Base-by-base conservation (phyloP, 2,888 invertebrate genomes). In the Disparrhopalites patrizii region DNA sequence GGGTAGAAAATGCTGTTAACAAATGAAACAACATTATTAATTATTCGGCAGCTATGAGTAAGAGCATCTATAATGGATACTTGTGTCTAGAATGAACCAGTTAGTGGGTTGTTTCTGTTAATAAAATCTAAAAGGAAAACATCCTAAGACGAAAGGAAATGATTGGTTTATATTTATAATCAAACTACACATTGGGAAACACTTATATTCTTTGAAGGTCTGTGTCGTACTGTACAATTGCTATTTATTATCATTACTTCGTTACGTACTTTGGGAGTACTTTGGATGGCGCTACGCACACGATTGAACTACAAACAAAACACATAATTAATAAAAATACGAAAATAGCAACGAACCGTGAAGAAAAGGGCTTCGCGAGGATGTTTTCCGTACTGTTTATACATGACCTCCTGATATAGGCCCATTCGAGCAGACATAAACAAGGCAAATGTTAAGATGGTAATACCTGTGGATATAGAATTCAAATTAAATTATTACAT, bases 401-500 rank as follows among this genome's bases (percentile, higher is more conserved):
- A 92, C 3, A 96, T 79, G 0, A 86, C 86, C 81, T 97, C 96
- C 79, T 97, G 97, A 80, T 91, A 94, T 68, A 93, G 88, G 1
- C 97, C 97, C 93, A 97, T 93, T 75, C 92, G 84, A 0, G 98
- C 95, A 0, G 97, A 96, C 65, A 96, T 83, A 75, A 98, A 88
- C 61, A 99, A 81, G 0, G 96, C 95, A 65, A 91, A 83, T 0
- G 92, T 90, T 50, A 99, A 80, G 72, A 98, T 85, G 0, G 82
- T 80, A 58, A 97, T 91, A 2, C 96, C 83, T 75, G 66, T 55
- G 58, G 70, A 50, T 64, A 58, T 70, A 27, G 40, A 55, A 60
- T 18, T n/a, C 55, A n/a, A n/a, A n/a, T n/a, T n/a, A n/a, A n/a
- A n/a, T n/a, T n/a, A n/a, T n/a, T n/a, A 36, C 15, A 15, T 36